Evolutionary conservation across 2,888 invertebrate genomes (phyloP).

Genomic region (Caenorhabditis sp.): DNA sequence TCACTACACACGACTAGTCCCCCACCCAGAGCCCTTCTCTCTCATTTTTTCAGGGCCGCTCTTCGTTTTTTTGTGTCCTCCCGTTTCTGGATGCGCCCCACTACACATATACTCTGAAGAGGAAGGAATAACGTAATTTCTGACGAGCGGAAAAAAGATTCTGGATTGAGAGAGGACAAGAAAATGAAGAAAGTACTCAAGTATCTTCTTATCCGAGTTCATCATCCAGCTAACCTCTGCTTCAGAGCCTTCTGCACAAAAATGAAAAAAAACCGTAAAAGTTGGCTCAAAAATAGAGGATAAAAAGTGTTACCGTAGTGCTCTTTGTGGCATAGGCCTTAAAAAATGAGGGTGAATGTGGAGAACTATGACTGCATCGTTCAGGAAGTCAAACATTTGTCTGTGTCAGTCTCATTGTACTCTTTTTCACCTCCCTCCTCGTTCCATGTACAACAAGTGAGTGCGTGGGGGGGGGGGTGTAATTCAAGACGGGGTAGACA

Average conservation of each 20-base stretch:
- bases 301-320: too few species aligned
- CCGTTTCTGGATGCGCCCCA: not conserved
- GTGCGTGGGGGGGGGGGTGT: conserved; percentile 11
- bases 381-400: conserved; percentile 56
- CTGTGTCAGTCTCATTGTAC: conserved; percentile 47
- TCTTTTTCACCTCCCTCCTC: conserved; percentile 29
- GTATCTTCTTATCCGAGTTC: not conserved
- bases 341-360: too few species aligned
- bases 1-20: conserved; percentile 6
- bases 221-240: not conserved
- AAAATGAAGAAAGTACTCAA: not conserved
- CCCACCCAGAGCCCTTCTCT: not conserved
- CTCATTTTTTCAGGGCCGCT: conserved; percentile 1
- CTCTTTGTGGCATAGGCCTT: too few species aligned
- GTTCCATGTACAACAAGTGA: conserved; percentile 35
- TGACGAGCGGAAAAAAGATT: not conserved
- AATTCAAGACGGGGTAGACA: conserved; percentile 41
- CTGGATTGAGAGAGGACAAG: not conserved
- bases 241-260: too few species aligned
- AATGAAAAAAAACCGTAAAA: too few species aligned
- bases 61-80: conserved; percentile 1
- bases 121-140: not conserved
- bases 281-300: too few species aligned
- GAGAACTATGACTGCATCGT: conserved; percentile 24
- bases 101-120: not conserved